phyloP scores from a whole-genome alignment of 2,797 vertebrate species.

The Dipus sagitta region DNA sequence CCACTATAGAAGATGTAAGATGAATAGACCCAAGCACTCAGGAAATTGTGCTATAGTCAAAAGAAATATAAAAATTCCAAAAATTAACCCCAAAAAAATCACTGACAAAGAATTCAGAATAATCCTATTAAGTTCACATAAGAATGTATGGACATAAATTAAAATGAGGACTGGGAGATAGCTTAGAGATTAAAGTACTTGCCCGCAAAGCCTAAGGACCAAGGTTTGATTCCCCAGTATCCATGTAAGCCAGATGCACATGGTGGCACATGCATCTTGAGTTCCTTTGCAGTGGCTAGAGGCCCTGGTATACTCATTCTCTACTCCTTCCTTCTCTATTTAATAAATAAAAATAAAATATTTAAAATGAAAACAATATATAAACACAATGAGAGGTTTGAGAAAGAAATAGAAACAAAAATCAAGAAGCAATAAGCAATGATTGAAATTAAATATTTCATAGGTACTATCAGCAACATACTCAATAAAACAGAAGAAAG shows the following conservation, averaged over 20 bases:
- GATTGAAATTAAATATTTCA: neutral
- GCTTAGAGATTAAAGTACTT: too few relatives aligned
- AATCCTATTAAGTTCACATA: neutral
- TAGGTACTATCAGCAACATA: too few relatives aligned
- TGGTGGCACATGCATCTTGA: too few relatives aligned
- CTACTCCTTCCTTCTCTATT: too few relatives aligned
- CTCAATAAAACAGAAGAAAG: neutral
- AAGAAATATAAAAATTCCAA: neutral
- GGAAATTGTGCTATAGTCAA: neutral
- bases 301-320: too few relatives aligned
- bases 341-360: too few relatives aligned
- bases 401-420: neutral
- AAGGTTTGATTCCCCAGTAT: too few relatives aligned
- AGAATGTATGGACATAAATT: neutral
- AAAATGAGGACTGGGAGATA: neutral
- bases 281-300: too few relatives aligned
- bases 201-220: too few relatives aligned
- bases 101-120: neutral
- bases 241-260: too few relatives aligned
- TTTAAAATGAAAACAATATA: neutral
- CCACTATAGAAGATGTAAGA: neutral
- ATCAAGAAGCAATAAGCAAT: neutral
- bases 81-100: neutral
- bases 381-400: neutral
- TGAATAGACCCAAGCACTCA: neutral